Evolutionary conservation across 2,113 vertebrate genomes (phyloP).

Genomic region (Sinosuthora webbiana): DNA sequence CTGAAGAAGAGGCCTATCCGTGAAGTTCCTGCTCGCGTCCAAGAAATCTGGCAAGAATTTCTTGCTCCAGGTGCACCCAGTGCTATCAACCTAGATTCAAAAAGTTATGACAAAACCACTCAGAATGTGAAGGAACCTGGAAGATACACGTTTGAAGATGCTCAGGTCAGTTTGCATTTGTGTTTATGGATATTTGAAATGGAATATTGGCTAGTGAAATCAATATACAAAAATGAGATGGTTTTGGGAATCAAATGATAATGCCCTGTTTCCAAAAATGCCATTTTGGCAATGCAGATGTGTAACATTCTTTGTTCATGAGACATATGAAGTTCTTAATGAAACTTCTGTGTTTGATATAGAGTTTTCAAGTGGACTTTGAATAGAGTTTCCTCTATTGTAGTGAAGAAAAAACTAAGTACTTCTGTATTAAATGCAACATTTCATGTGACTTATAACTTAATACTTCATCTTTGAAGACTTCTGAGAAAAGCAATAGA

Average conservation of each 20-base stretch:
- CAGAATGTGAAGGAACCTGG: constrained; percentile 96
- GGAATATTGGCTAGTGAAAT: neutral
- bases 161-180: constrained; percentile 80
- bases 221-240: neutral
- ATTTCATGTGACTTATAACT: neutral
- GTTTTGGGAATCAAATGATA: neutral
- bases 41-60: constrained; percentile 98
- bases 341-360: neutral
- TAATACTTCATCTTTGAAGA: neutral
- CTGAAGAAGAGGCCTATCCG: constrained; percentile 92
- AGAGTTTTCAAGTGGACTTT: neutral
- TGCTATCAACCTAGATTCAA: constrained; percentile 96
- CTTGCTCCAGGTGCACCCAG: constrained; percentile 93
- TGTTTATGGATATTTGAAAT: neutral
- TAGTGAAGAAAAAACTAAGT: neutral
- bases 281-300: neutral
- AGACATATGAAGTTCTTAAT: neutral
- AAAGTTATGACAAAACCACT: constrained; percentile 96
- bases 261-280: neutral
- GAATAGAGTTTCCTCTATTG: neutral
- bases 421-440: neutral
- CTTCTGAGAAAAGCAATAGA: neutral
- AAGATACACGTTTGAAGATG: constrained; percentile 92
- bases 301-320: neutral
- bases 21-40: constrained; percentile 90